Evolutionary conservation across 2,888 invertebrate genomes (phyloP), one percentile per base, ranked within the genome.

Genomic region (Pemphredon lugubris): DNA sequence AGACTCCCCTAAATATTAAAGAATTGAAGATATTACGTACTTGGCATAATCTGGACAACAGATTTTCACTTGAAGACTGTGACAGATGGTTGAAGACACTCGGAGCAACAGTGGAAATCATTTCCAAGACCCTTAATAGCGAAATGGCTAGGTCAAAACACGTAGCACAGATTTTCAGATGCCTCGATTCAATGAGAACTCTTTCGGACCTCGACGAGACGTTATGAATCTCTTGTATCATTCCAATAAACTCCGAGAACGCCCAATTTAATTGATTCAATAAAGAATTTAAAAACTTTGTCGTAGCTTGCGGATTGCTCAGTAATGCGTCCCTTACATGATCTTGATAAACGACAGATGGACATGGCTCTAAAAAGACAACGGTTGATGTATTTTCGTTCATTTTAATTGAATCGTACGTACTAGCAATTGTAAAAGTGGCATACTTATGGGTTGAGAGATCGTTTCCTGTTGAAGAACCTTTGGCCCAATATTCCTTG

Each of bases 191-290:
- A 1, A 96, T 92, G 59, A 91, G 90, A n/a, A 93, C 91, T 55
- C 91, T 77, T 75, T 92, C 92, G 1, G 92, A 92, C 87, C 91
- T 73, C 58, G 92, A 91, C 0, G 93, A 92, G 18, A 92, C 91
- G 81, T 93, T 93, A 85, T 94, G 93, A 79, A 94, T 93, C 92
- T 96, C 96, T 87, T 96, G 96, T 84, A 96, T 91, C 92, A 96
- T 93, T 20, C 95, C 93, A 74, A 96, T 95, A 84, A 96, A 96
- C 85, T 96, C 96, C 0, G 96, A 96, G 87, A 96, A 96, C 0
- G 96, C 95, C 96, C 96, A 96, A 90, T 96, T 96, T 3, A 96
- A 91, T 82, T 96, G 96, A 84, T 94, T 95, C 4, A 96, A 91
- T 20, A 96, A 90, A 0, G 95, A 95, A 88, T 96, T 95, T 9